These are phyloP conservation scores for Coilia nasus DNA, from an alignment of 2,797 vertebrate genomes.

Conservation along the genomic window DNA sequence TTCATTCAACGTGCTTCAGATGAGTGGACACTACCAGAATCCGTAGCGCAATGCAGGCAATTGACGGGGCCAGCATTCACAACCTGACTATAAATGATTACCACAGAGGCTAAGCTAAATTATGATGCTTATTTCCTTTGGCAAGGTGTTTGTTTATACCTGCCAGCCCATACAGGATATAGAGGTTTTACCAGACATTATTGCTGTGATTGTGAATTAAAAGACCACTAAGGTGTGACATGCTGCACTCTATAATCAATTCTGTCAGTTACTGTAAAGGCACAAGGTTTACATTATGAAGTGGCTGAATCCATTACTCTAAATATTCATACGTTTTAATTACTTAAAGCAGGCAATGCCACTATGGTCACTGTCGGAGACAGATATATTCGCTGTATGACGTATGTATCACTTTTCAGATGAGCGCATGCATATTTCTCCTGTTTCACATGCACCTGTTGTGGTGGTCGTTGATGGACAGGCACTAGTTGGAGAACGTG, in stretches of 20 bases:
- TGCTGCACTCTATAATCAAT: too few species aligned
- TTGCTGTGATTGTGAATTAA: not conserved
- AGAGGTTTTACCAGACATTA: not conserved
- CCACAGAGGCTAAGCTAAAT: not conserved
- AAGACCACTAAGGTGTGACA: too few species aligned
- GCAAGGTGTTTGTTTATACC: not conserved
- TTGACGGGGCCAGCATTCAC: not conserved
- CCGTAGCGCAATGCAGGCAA: not conserved
- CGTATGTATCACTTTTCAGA: constrained; percentile 41
- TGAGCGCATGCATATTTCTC: constrained; percentile 45
- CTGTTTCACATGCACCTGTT: constrained; percentile 49
- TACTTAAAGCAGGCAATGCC: not conserved
- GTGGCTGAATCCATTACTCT: too few species aligned
- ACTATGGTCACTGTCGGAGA: constrained; percentile 36
- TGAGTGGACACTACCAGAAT: not conserved
- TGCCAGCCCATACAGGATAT: not conserved
- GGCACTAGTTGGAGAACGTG: not conserved
- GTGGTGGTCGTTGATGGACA: constrained; percentile 33
- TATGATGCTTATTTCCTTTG: not conserved
- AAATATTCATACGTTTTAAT: too few species aligned
- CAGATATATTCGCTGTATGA: constrained; percentile 36
- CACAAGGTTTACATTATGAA: too few species aligned
- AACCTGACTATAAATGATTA: not conserved
- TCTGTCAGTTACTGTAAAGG: too few species aligned
- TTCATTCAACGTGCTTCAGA: not conserved